Percentiles rank a stretch among this genome's conserved stretches.
Evolutionary conservation across 2,797 vertebrate species (phyloP).

Genomic region (Glyptemys insculpta): DNA sequence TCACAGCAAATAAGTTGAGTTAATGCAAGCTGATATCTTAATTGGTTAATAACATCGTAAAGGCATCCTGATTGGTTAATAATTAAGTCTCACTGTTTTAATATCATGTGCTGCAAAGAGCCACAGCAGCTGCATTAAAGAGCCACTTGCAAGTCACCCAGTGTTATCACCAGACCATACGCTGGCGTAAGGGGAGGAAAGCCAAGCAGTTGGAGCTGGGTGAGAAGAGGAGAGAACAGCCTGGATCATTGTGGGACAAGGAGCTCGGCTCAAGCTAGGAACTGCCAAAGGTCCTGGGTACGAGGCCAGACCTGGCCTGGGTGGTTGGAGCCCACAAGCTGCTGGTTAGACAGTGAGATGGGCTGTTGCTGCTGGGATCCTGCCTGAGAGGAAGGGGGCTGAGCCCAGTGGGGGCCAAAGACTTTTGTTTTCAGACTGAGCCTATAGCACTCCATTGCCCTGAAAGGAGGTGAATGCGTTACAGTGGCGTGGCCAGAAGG

Average conservation of each 20-base stretch:
- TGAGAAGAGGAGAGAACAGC: neutral
- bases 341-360: neutral
- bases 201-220: too few species aligned
- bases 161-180: accelerated
- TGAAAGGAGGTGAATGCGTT: neutral
- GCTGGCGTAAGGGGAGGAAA: neutral
- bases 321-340: neutral
- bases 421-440: neutral
- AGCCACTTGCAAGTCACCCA: accelerated
- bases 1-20: neutral
- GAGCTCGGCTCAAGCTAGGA: neutral
- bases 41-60: neutral
- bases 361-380: neutral
- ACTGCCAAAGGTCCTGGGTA: neutral
- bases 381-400: neutral
- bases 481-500: neutral
- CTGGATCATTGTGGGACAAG: neutral
- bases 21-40: neutral
- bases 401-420: neutral
- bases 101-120: neutral
- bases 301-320: neutral
- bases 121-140: too few species aligned
- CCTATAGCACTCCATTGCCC: neutral
- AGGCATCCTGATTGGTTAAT: neutral
- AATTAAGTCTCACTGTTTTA: neutral